These are phyloP conservation scores for Ormyrus labotus DNA, from an alignment of 2,888 invertebrate genomes.

Conservation along the genomic window DNA sequence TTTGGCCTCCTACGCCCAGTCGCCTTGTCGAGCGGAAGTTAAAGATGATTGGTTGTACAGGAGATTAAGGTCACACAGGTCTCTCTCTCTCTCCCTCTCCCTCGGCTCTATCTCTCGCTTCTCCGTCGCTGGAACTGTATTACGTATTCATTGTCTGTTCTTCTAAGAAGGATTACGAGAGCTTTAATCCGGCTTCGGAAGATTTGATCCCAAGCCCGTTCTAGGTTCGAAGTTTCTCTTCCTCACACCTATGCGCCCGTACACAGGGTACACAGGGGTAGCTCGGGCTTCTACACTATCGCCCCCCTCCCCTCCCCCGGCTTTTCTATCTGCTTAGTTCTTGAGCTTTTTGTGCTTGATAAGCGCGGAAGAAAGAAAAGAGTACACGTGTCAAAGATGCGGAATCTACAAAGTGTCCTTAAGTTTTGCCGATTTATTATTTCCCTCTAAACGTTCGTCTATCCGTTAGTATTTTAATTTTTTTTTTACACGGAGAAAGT, in stretches of 20 bases:
- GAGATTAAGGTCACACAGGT: conserved; percentile 52
- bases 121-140: conserved; percentile 46
- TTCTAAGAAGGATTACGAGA: conserved; percentile 62
- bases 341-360: not conserved
- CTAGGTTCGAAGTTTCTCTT: conserved; percentile 24
- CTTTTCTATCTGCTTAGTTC: not conserved
- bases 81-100: conserved; percentile 8
- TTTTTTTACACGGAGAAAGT: too few relatives aligned
- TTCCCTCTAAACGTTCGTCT: too few relatives aligned
- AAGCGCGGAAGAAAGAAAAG: too few relatives aligned
- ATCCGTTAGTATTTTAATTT: too few relatives aligned
- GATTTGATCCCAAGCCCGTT: conserved; percentile 58
- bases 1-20: conserved; percentile 16
- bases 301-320: not conserved
- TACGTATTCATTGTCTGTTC: conserved; percentile 64
- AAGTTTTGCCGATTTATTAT: too few relatives aligned
- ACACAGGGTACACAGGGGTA: too few relatives aligned
- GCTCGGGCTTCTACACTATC: too few relatives aligned
- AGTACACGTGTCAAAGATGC: not conserved
- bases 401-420: not conserved
- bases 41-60: conserved; percentile 55
- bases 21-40: conserved; percentile 40
- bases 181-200: conserved; percentile 64
- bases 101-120: not conserved
- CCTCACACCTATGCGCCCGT: too few relatives aligned